These are phyloP conservation scores for Xyrichtys novacula DNA, from an alignment of 2,797 vertebrate genomes.

Conservation along the genomic window DNA sequence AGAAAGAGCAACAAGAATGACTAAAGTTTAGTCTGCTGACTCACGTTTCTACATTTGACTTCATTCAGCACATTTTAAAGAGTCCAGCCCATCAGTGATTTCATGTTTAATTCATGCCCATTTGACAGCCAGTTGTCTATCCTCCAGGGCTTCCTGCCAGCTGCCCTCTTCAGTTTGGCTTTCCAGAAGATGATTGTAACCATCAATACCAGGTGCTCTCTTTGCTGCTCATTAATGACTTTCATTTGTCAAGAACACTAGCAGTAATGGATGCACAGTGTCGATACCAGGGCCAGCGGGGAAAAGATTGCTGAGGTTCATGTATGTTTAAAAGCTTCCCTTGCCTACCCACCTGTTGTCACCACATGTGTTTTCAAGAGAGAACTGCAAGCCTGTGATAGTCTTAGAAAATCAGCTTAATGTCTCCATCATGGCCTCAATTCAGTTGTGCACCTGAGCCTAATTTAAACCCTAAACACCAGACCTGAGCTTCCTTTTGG, in stretches of 20 bases:
- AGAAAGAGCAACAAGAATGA: neutral
- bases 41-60: conserved; percentile 13
- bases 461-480: conserved; percentile 1
- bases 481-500: neutral
- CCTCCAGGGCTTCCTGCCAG: conserved; percentile 8
- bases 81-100: conserved; percentile 22
- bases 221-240: conserved; percentile 23
- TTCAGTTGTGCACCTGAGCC: conserved; percentile 33
- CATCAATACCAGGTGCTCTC: conserved; percentile 28
- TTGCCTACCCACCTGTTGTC: conserved; percentile 10
- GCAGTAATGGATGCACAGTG: conserved; percentile 18
- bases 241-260: conserved; percentile 33
- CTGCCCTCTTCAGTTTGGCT: neutral
- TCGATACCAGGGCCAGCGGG: conserved; percentile 8
- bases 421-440: conserved; percentile 3
- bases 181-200: conserved; percentile 19
- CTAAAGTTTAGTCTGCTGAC: neutral
- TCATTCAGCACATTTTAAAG: neutral
- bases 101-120: conserved; percentile 22
- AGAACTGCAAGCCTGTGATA: neutral
- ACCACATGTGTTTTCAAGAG: neutral
- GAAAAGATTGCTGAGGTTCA: neutral
- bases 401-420: neutral
- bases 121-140: conserved; percentile 21
- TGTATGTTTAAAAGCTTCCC: conserved; percentile 34